Base-by-base conservation (phyloP, 2,113 vertebrate genomes). In the Labeo catla region DNA sequence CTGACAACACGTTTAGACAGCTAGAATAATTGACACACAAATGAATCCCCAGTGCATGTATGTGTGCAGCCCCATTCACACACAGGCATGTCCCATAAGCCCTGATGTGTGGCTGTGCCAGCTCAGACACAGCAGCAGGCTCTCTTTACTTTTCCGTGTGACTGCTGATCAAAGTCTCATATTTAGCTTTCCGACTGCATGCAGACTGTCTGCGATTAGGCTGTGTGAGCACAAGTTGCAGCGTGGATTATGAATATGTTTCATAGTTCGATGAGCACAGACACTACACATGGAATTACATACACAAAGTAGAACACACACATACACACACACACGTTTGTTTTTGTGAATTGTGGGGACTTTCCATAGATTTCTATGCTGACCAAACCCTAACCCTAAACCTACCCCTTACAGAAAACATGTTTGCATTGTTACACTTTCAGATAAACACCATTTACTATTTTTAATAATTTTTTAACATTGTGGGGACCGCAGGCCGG, bases 151-250 rank as follows among this genome's bases (percentile, higher is more conserved):
- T 57, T 63, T 88, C 63, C 54, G 7, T 76, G 68, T 61, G 85
- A 89, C 74, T 82, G 61, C 65, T 77, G 45, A 86, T 84, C 85
- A 84, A 83, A 82, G 76, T 63, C 66, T 84, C 68, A 84, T 72
- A 72, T 66, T 89, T 88, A 78, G 87, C 85, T 81, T 43, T 86
- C 70, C 66, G 84, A 74, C 81, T 88, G 12, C 87, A 80, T 88
- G 81, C 78, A 76, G 80, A 65, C 74, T 87, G 77, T 83, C 39
- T 89, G 80, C 70, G 86, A 87, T 84, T 19, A 70, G 82, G 85
- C 21, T 57, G 81, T 50, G 76, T 85, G 89, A 76, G 83, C 83
- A 78, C 43, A 49, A 74, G 65, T 76, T 57, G 57, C 77, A 23
- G 65, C 84, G 23, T 9, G 76, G 50, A 61, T 80, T 80, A 63